These are phyloP conservation scores for Nebria ingens DNA, from an alignment of 1,140 invertebrate species.

Conservation along the genomic window DNA sequence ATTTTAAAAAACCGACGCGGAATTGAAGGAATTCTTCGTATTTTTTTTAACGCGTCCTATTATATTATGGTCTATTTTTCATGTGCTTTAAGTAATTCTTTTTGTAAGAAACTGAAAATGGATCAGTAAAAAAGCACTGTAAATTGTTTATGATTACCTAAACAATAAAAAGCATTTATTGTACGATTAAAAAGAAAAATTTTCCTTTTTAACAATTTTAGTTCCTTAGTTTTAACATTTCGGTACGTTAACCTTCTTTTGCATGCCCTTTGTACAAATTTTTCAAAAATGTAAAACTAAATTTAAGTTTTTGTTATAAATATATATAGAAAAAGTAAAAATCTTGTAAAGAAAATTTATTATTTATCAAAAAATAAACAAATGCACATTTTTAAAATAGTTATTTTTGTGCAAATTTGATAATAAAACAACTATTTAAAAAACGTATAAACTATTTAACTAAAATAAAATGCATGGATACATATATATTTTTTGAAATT, in stretches of 20 bases:
- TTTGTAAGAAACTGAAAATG: constrained; percentile 22
- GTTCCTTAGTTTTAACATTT: no score
- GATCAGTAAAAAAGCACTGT: constrained; percentile 27
- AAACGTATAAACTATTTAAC: no score
- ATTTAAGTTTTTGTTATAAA: not conserved
- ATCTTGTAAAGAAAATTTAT: not conserved
- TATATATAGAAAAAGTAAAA: no score
- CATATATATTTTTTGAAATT: no score
- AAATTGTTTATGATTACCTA: constrained; percentile 29
- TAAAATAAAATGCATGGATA: no score
- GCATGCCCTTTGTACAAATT: not conserved
- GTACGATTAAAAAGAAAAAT: constrained; percentile 15
- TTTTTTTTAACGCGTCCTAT: constrained; percentile 14
- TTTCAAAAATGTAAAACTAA: not conserved
- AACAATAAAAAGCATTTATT: constrained; percentile 35
- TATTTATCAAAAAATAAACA: not conserved
- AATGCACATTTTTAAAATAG: not conserved
- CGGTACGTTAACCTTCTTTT: not conserved
- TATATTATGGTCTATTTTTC: constrained; percentile 22
- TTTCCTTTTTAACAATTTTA: not conserved
- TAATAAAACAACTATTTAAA: no score
- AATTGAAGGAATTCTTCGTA: constrained; percentile 10
- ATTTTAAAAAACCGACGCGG: constrained; percentile 14
- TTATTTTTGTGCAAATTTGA: not conserved
- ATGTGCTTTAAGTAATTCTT: constrained; percentile 31